These are phyloP conservation scores for Harpegnathos saltator DNA, from an alignment of 1,140 invertebrate species.

Conservation along the genomic window DNA sequence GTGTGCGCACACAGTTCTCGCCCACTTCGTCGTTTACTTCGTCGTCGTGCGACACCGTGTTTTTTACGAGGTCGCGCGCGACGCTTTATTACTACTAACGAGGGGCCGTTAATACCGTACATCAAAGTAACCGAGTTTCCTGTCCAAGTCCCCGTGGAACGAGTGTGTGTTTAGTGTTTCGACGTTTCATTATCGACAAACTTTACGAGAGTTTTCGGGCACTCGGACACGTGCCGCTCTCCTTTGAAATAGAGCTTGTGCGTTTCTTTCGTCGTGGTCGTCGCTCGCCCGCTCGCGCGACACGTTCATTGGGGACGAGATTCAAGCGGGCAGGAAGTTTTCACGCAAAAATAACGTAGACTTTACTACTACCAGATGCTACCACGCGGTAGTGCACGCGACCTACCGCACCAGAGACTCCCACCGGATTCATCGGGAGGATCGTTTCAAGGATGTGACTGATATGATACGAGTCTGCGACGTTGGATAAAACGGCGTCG, in stretches of 20 bases:
- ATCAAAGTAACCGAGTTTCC: slow-evolving; percentile 47
- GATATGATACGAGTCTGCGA: neutral
- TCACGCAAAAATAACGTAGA: slow-evolving; percentile 68
- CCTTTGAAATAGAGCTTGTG: slow-evolving; percentile 55
- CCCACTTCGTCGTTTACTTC: slow-evolving; percentile 38
- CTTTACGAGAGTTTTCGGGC: slow-evolving; percentile 50
- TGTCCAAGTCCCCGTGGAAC: neutral
- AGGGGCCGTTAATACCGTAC: slow-evolving; percentile 38
- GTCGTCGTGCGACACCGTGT: too few relatives aligned
- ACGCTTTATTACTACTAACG: slow-evolving; percentile 37
- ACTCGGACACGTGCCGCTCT: slow-evolving; percentile 33
- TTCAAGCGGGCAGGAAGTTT: slow-evolving; percentile 58
- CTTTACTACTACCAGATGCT: slow-evolving; percentile 59
- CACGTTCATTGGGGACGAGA: slow-evolving; percentile 6
- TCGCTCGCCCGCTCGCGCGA: slow-evolving; percentile 36
- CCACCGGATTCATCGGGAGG: neutral
- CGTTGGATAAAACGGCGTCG: too few relatives aligned
- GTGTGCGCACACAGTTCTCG: neutral
- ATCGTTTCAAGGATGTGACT: neutral
- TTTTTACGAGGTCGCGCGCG: slow-evolving; percentile 25
- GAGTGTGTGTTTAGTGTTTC: slow-evolving; percentile 43
- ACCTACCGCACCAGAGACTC: slow-evolving; percentile 58
- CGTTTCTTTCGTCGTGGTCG: slow-evolving; percentile 46
- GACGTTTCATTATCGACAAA: slow-evolving; percentile 42
- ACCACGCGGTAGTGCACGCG: slow-evolving; percentile 14